Base-by-base conservation (phyloP, 2,113 vertebrate genomes). In the Emydocephalus ijimae region DNA sequence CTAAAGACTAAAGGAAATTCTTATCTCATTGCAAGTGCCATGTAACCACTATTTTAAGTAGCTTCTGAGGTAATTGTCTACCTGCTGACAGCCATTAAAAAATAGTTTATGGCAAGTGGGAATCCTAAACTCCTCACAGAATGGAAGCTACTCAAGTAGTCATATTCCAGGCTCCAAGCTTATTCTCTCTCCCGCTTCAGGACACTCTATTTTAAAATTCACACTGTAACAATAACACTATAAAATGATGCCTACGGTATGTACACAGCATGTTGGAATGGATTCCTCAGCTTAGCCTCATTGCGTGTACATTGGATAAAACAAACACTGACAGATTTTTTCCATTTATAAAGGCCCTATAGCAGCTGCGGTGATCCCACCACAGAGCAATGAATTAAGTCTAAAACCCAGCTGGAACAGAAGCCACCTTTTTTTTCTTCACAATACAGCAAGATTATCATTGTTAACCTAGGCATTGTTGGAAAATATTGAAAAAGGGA, bases 281-380 rank as follows among this genome's bases (percentile, higher is more conserved):
- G 98, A 99, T 99, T 99, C 98, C 98, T 98, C 98, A 98, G 98
- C 98, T 98, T 98, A 98, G 98, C 98, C 98, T 99, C 99, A 99
- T 99, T 98, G 98, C 98, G 98, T 99, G 98, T 98, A 98, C 96
- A 98, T 97, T 98, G 98, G 99, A 99, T 99, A 99, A 99, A 99
- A 99, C 98, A 98, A 99, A 99, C 98, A 98, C 98, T 99, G 99
- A 99, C 99, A 99, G 99, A 98, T 99, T 99, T 98, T 99, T 99
- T 99, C 98, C 99, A 99, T 99, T 99, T 99, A 98, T 99, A 99
- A 99, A 99, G 99, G 98, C 98, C 98, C 98, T 98, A 98, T 98
- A 99, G 99, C 99, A 99, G 99, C 99, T 99, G 99, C 98, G 98
- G 98, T 98, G 98, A 98, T 99, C 98, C 98, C 98, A 99, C 98